Base-by-base conservation (phyloP, 2,888 invertebrate genomes). In the Erannis defoliaria region DNA sequence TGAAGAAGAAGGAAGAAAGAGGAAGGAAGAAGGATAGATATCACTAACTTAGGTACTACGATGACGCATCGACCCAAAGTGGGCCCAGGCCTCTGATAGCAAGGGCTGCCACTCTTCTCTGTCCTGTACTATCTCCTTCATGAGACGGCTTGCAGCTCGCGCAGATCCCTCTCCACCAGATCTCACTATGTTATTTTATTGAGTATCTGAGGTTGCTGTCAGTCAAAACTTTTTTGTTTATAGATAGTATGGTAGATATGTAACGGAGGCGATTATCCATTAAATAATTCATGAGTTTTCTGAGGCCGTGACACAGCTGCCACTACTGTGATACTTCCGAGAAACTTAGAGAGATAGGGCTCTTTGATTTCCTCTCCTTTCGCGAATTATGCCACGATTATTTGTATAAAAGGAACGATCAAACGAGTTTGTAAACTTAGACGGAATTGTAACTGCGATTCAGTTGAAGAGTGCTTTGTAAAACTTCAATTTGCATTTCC, bases 241-340 rank as follows among this genome's bases (percentile, higher is more conserved):
- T 18, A 38, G 38, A 38, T 42, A n/a, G n/a, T n/a, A 35, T 14
- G 19, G 42, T 21, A 45, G 26, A 88, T 82, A 81, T 80, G 84
- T 82, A 80, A 82, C 82, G 71, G 77, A 81, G 84, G 79, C 79
- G 79, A 78, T 78, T 81, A 76, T 78, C 77, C 80, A 75, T 77
- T 89, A 82, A 87, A 89, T 90, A 87, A 90, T 90, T 89, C 85
- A 90, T 89, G 79, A 86, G 73, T 73, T 76, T 75, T 80, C 75
- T 75, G 78, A 80, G 63, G 63, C 78, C 75, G 80, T 80, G 81
- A 81, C 83, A 77, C 85, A 86, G 84, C 81, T 85, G 85, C 76
- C 78, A 76, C 70, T 73, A 74, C 72, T 67, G 66, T 63, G 71
- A 66, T 71, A 71, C 71, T 77, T 71, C 65, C 70, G 55, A 71